Evolutionary conservation across 2,113 vertebrate genomes (phyloP).

Genomic region (Sander vitreus): DNA sequence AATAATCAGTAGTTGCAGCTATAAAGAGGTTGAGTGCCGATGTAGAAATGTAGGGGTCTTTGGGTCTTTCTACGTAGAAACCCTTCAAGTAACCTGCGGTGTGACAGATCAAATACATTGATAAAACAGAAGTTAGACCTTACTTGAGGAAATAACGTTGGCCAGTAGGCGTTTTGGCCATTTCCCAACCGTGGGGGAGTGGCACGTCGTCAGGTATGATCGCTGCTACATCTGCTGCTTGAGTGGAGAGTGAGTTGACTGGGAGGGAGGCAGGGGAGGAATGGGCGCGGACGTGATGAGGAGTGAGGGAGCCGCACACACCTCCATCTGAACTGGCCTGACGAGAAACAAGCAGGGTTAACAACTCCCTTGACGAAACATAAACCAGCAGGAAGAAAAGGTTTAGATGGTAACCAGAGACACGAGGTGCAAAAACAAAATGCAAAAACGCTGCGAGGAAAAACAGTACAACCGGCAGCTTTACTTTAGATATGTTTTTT

Average conservation of each 20-base stretch:
- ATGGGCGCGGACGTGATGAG: slow-evolving; percentile 93
- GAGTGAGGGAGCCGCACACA: slow-evolving; percentile 88
- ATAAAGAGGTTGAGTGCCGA: background rate
- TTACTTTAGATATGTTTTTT: slow-evolving; percentile 3
- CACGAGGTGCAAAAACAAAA: background rate
- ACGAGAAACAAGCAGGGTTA: slow-evolving; percentile 70
- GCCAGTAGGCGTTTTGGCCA: slow-evolving; percentile 96
- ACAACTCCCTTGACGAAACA: slow-evolving; percentile 42
- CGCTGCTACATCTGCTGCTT: slow-evolving; percentile 84
- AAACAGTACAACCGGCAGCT: background rate
- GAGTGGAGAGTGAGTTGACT: slow-evolving; percentile 85
- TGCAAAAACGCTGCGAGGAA: background rate
- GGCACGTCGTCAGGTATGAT: slow-evolving; percentile 92
- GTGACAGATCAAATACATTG: slow-evolving; percentile 23
- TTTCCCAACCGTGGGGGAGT: slow-evolving; percentile 95
- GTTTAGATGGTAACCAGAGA: background rate
- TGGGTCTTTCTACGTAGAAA: slow-evolving; percentile 8
- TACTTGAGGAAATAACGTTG: slow-evolving; percentile 98
- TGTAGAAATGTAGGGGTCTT: background rate
- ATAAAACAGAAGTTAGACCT: slow-evolving; percentile 71
- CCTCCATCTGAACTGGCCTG: slow-evolving; percentile 96
- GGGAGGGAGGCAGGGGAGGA: slow-evolving; percentile 93
- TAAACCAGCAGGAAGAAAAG: slow-evolving; percentile 33
- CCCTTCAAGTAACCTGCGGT: slow-evolving; percentile 17
- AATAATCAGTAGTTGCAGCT: background rate